Percentiles rank a stretch among this genome's conserved stretches.
phyloP scores from a whole-genome alignment of 2,113 vertebrate species.

The Erythrolamprus reginae region DNA sequence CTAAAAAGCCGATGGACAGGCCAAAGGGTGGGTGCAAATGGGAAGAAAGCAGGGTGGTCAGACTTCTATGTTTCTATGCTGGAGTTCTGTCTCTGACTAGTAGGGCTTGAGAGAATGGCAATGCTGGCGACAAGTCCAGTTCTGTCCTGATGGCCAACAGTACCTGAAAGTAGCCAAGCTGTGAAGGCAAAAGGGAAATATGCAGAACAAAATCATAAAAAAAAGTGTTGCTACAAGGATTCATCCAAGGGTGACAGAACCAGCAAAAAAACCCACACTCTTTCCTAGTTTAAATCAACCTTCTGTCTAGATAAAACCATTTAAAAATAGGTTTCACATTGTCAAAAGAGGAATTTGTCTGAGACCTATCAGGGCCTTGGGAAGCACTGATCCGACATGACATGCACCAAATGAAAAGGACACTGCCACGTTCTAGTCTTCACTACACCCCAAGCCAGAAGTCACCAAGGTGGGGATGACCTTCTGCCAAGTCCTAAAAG shows the following conservation, averaged over 20 bases:
- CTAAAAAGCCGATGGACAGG: neutral
- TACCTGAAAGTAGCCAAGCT: neutral
- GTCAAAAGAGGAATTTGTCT: neutral
- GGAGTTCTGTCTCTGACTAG: neutral
- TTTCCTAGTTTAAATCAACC: neutral
- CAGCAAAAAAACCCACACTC: neutral
- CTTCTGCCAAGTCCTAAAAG: neutral
- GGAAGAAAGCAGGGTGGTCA: neutral
- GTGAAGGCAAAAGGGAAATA: neutral
- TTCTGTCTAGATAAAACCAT: neutral
- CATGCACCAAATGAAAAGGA: neutral
- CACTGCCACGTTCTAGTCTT: neutral
- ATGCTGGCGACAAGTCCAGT: neutral
- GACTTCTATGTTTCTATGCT: too few relatives aligned
- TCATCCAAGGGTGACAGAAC: neutral
- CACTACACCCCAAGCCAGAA: neutral
- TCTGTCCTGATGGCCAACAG: neutral
- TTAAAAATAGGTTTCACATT: neutral
- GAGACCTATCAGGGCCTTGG: neutral
- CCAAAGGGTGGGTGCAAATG: neutral
- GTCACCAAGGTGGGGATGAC: neutral
- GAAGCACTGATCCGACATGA: neutral
- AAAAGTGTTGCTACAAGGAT: too few relatives aligned
- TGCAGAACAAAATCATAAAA: neutral
- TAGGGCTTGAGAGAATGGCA: neutral